phyloP scores from a whole-genome alignment of 2,888 invertebrate genomes.

The Seira sanloemensis region DNA sequence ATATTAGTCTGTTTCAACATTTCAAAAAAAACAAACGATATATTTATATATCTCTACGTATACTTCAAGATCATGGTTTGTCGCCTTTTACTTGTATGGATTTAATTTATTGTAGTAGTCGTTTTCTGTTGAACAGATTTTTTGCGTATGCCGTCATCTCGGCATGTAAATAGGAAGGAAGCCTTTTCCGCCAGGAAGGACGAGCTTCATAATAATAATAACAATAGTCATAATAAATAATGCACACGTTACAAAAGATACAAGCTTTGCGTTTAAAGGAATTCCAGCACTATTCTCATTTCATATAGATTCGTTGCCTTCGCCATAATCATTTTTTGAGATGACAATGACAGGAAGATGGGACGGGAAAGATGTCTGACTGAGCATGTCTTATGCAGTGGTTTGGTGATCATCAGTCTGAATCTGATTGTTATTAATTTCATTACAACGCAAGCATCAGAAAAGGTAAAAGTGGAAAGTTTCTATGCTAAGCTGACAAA shows the following conservation, averaged over 20 bases:
- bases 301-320: neutral
- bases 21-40: no score
- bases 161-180: conserved; percentile 61
- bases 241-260: neutral
- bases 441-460: conserved; percentile 46
- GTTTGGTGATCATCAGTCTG: conserved; percentile 49
- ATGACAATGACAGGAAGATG: conserved; percentile 14
- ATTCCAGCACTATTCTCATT: neutral
- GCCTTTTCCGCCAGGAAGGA: conserved; percentile 50
- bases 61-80: no score
- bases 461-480: conserved; percentile 22
- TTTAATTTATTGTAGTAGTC: no score
- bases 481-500: conserved; percentile 42
- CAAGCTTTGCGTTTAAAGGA: neutral
- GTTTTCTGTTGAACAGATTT: conserved; percentile 1
- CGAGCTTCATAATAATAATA: conserved; percentile 55
- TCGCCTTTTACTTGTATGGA: neutral
- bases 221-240: conserved; percentile 53
- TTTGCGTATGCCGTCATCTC: conserved; percentile 48
- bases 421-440: conserved; percentile 59
- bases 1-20: no score
- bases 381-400: conserved; percentile 46
- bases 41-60: no score
- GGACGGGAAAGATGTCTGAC: conserved; percentile 36
- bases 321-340: conserved; percentile 20